A percentile compares a stretch with the other conserved stretches of the same genome.
Evolutionary conservation across 2,797 vertebrate genomes (phyloP).

Genomic region (Tragopan temminckii): DNA sequence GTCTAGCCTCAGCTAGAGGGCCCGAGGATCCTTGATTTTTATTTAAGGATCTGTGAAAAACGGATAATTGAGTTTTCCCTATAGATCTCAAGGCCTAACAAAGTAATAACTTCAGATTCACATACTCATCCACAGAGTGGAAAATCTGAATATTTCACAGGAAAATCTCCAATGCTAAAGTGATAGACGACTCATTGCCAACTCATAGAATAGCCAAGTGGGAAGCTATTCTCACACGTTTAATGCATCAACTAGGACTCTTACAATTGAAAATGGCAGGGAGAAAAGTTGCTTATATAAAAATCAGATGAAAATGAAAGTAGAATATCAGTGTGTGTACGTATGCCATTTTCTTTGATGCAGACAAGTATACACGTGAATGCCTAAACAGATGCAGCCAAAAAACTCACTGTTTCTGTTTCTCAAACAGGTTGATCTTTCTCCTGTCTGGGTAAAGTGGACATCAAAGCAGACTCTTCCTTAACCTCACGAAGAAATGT

Average conservation of each 20-base stretch:
- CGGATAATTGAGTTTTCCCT: not conserved
- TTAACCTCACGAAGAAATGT: not conserved
- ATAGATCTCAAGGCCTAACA: not conserved
- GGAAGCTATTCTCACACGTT: not conserved
- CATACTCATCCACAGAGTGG: not conserved
- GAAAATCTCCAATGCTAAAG: not conserved
- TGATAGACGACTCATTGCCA: not conserved
- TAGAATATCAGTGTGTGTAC: not conserved
- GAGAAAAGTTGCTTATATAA: not conserved
- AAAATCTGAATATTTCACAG: not conserved
- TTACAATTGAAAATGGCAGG: not conserved
- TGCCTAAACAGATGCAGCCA: not conserved
- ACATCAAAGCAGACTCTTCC: not conserved
- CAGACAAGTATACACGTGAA: not conserved
- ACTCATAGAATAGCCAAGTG: not conserved
- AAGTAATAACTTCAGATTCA: not conserved
- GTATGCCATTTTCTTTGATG: not conserved
- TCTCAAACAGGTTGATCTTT: not conserved
- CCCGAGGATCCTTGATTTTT: not conserved
- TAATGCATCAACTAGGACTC: not conserved
- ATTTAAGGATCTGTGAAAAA: not conserved
- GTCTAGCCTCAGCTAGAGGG: not conserved
- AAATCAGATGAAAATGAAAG: not conserved
- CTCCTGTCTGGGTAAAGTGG: not conserved
- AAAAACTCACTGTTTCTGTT: conserved; percentile 10